phyloP scores from a whole-genome alignment of 2,888 invertebrate genomes.

The Maniola hyperantus region DNA sequence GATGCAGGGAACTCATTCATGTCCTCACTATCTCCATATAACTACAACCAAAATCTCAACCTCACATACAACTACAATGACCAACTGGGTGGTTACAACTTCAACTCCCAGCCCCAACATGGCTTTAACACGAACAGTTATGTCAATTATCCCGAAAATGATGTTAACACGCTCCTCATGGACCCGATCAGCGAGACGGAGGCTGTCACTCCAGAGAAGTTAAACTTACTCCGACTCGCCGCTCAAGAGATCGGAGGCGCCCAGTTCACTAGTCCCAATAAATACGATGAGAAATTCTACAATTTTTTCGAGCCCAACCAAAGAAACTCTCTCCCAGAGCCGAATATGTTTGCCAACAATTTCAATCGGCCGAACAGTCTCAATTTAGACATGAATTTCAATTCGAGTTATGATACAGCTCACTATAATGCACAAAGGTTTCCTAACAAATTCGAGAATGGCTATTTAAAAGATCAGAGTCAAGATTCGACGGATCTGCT shows the following conservation, averaged over 20 bases:
- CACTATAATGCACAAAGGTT: conserved; percentile 57
- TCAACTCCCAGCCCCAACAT: conserved; percentile 58
- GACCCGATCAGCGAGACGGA: conserved; percentile 63
- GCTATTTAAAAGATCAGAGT: conserved; percentile 57
- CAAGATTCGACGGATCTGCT: conserved; percentile 65
- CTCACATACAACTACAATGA: conserved; percentile 57
- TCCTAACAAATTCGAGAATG: conserved; percentile 59
- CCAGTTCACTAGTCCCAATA: conserved; percentile 68
- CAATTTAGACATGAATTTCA: conserved; percentile 68
- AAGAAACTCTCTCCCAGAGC: conserved; percentile 73
- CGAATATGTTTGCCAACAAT: conserved; percentile 64
- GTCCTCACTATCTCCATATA: conserved; percentile 56
- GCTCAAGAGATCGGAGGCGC: conserved; percentile 79
- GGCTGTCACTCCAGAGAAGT: conserved; percentile 68
- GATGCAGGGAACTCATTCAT: conserved; percentile 56
- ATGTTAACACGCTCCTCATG: conserved; percentile 59
- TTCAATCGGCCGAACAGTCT: conserved; percentile 69
- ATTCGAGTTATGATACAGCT: conserved; percentile 55
- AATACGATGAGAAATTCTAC: conserved; percentile 69
- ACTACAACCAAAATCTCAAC: conserved; percentile 58
- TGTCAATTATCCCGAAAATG: conserved; percentile 66
- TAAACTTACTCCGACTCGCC: conserved; percentile 74
- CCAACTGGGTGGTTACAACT: conserved; percentile 65
- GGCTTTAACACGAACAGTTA: conserved; percentile 66
- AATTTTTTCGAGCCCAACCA: conserved; percentile 76